Evolutionary conservation across 2,888 invertebrate genomes (phyloP), one percentile per base, ranked within the genome.

Genomic region (Eurois occulta): DNA sequence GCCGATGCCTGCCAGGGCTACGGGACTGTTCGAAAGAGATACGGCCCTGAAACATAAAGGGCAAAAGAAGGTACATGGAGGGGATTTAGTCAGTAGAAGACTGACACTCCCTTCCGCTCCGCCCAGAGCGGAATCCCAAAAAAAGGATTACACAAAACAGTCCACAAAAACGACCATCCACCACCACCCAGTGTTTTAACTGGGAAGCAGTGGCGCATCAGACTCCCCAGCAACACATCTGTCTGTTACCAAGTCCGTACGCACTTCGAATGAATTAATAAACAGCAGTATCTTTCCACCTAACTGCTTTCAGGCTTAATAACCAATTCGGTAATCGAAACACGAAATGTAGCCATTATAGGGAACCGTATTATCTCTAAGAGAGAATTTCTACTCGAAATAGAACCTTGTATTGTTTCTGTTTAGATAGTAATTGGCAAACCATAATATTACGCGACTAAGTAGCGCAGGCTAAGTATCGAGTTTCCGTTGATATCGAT

Each of bases 241-340:
- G 21, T 28, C 35, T 41, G 38, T 41, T 65, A 32, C 38, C 21
- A 41, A 35, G 16, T 70, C 28, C 11, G 11, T 6, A 16, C 60
- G 3, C n/a, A 62, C 32, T 62, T 52, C 35, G 28, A 69, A 77
- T 43, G 8, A 58, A 58, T 77, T 24, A 58, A 58, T 52, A 52
- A 55, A 16, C 28, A 28, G 24, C 0, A 60, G 60, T 46, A 60
- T 66, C 35, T n/a, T n/a, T 52, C 16, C 24, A 78, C 18, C 32
- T 48, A 66, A 60, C 41, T 24, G 24, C 43, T 60, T 62, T 28
- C 28, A 78, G 41, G 38, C 58, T 24, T 58, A 58, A 75, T 68
- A 48, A 69, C 80, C 80, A 65, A 75, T 75, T 80, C 24, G 16
- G 75, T 48, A 80, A 75, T 75, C 69, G 75, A 69, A 80, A 43